Evolutionary conservation across 92 coral and sea anemone species (phyloP), one percentile per base, ranked within the genome.

Genomic region (Scolanthus callimorphus): DNA sequence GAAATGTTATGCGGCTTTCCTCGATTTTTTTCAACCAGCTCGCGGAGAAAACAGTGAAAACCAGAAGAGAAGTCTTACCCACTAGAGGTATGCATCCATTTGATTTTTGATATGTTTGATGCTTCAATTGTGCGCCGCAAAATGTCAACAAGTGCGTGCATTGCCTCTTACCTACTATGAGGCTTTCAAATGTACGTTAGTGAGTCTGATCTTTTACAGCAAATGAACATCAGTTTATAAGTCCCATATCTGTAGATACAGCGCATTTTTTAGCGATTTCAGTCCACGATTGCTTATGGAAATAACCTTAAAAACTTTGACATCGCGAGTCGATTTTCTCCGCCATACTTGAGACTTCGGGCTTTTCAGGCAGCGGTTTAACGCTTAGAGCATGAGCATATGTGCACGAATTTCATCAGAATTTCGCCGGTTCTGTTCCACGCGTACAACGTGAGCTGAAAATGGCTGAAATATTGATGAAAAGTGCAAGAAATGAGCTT

Each of bases 401-500:
- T 10, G 52, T 19, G 19, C 19, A 10, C 52, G 52, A 20, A 46
- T 68, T 68, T 55, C 63, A 65, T 62, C 68, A 60, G 60, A 57
- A 21, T 44, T 57, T 59, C 61, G 38, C 39, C 54, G 63, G 22
- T 1, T 4, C 47, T 61, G 34, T 15, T 34, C 41, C 41, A 34
- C 41, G 41, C 15, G 15, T 34, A 6, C 41, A 34, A 34, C 41
- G 41, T 34, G 41, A 6, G 15, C 41, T 6, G 41, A 34, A 34
- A 34, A 6, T 6, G 41, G 15, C 6, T 6, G 15, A 34, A 58
- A 71, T 23, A 70, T 79, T 10, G 87, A 83, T 27, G 81, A 64
- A 60, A 88, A 60, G 75, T 88, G 26, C 72, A 57, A 34, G 63
- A 79, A 41, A 73, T 88, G 85, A 55, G 65, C 57, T 55, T 88